A percentile compares a stretch with the other conserved stretches of the same genome.
Evolutionary conservation across 2,888 invertebrate genomes (phyloP).

Genomic region (Pharmacophagus antenor): DNA sequence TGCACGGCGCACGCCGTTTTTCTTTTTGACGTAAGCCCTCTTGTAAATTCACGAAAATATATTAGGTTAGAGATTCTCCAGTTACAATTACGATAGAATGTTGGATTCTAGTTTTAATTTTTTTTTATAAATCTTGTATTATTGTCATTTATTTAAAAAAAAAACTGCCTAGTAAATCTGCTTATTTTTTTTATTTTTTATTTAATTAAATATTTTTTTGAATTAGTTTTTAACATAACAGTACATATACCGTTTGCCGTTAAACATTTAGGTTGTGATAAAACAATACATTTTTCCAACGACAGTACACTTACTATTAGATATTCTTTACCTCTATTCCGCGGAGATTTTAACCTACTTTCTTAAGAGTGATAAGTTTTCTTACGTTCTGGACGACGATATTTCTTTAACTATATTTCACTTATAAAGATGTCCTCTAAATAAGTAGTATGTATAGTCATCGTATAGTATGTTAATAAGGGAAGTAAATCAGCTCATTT

Average conservation of each 20-base stretch:
- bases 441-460: neutral
- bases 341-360: neutral
- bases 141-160: too few species aligned
- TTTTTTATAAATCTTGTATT: too few species aligned
- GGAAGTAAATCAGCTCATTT: too few species aligned
- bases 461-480: too few species aligned
- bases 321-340: neutral
- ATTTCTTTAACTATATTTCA: neutral
- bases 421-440: neutral
- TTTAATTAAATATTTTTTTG: too few species aligned
- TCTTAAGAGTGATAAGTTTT: conserved; percentile 2
- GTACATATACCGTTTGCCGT: neutral
- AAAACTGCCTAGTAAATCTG: too few species aligned
- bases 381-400: neutral
- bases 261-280: neutral
- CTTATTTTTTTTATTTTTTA: too few species aligned
- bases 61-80: neutral
- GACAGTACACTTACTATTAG: neutral
- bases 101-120: too few species aligned
- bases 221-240: too few species aligned
- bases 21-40: neutral
- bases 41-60: neutral
- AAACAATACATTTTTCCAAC: neutral
- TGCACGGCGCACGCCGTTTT: neutral
- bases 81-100: too few species aligned